phyloP scores from a whole-genome alignment of 92 coral and sea anemone genomes.

The Epizoanthus stellaris region DNA sequence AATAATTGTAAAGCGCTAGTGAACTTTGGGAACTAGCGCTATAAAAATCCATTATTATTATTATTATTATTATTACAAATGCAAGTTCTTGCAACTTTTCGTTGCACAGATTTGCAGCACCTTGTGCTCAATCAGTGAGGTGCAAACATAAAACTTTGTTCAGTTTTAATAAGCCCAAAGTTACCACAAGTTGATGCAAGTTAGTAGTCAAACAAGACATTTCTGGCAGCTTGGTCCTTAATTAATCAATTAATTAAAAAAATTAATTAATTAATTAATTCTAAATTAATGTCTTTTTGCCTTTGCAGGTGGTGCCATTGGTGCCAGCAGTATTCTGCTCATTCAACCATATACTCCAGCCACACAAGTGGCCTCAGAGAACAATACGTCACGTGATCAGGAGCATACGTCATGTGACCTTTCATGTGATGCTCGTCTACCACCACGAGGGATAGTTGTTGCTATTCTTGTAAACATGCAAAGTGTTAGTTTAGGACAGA shows the following conservation, averaged over 20 bases:
- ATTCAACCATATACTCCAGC: conserved; percentile 55
- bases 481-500: conserved; percentile 51
- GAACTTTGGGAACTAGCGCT: no score
- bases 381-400: conserved; percentile 1
- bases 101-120: no score
- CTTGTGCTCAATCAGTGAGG: no score
- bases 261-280: neutral
- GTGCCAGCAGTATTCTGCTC: conserved; percentile 83
- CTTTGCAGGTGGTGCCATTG: conserved; percentile 82
- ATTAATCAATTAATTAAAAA: neutral
- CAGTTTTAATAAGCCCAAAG: no score
- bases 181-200: no score
- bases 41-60: no score
- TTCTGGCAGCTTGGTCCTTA: no score
- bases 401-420: neutral
- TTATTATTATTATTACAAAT: no score
- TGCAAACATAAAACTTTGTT: no score
- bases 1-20: no score
- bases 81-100: no score
- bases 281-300: neutral
- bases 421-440: conserved; percentile 40
- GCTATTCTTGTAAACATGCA: conserved; percentile 68
- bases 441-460: conserved; percentile 91
- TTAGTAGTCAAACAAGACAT: no score
- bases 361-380: neutral